These are phyloP conservation scores for Sebastes kiyomatsui DNA, from an alignment of 2,797 vertebrate genomes.

Conservation along the genomic window DNA sequence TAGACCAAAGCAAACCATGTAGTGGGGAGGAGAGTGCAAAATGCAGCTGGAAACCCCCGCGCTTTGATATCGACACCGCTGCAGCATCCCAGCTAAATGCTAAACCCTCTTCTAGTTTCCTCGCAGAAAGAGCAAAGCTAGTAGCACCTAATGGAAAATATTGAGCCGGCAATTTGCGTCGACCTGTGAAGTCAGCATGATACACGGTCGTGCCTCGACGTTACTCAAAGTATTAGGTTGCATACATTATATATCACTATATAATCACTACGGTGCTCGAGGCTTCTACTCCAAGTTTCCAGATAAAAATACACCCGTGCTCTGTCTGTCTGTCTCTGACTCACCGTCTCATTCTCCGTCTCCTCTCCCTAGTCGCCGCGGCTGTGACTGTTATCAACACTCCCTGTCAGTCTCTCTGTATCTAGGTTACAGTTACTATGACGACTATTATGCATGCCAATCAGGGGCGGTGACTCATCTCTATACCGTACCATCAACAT, in stretches of 20 bases:
- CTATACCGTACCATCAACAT: conserved; percentile 26
- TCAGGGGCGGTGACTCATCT: conserved; percentile 64
- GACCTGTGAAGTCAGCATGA: conserved; percentile 59
- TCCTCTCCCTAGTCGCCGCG: conserved; percentile 16
- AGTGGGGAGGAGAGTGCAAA: conserved; percentile 21
- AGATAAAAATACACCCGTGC: conserved; percentile 18
- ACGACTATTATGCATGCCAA: conserved; percentile 64
- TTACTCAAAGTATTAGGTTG: conserved; percentile 63
- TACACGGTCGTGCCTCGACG: conserved; percentile 21
- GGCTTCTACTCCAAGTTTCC: not conserved
- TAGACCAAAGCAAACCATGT: conserved; percentile 28
- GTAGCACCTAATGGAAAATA: conserved; percentile 56
- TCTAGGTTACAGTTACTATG: conserved; percentile 70
- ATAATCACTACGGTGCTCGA: conserved; percentile 9
- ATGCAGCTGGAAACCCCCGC: not conserved
- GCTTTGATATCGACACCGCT: conserved; percentile 22
- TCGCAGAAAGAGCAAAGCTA: conserved; percentile 34
- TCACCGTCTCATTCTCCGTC: conserved; percentile 40
- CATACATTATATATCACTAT: conserved; percentile 21
- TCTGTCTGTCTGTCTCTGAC: conserved; percentile 20
- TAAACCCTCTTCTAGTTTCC: conserved; percentile 27
- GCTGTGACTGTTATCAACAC: conserved; percentile 56
- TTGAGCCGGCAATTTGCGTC: conserved; percentile 54
- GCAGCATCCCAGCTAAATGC: conserved; percentile 15
- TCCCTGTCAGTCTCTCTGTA: conserved; percentile 54